phyloP scores from a whole-genome alignment of 2,888 invertebrate species.

The Leptinotarsa tumamoca region DNA sequence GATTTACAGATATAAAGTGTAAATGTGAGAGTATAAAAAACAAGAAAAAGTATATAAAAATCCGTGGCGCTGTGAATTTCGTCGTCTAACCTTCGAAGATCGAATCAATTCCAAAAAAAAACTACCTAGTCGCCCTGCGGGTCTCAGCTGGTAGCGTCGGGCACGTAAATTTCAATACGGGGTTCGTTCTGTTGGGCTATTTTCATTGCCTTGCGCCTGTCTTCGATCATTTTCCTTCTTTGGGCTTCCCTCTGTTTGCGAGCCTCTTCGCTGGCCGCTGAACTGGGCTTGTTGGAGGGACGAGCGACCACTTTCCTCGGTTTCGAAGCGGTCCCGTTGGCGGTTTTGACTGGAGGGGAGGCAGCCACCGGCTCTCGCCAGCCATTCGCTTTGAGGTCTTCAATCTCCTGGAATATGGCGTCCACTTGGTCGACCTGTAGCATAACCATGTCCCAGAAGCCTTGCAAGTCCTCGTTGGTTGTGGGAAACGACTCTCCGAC shows the following conservation, averaged over 20 bases:
- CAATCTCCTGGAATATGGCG: slow-evolving; percentile 79
- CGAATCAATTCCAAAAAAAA: slow-evolving; percentile 25
- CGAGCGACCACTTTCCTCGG: slow-evolving; percentile 43
- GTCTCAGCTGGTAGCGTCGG: slow-evolving; percentile 64
- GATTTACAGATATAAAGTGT: slow-evolving; percentile 36
- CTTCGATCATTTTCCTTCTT: slow-evolving; percentile 84
- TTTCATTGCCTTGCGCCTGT: slow-evolving; percentile 74
- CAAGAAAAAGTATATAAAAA: slow-evolving; percentile 29
- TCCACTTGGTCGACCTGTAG: slow-evolving; percentile 91
- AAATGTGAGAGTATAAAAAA: slow-evolving; percentile 40
- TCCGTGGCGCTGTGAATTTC: slow-evolving; percentile 19
- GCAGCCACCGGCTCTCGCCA: slow-evolving; percentile 71
- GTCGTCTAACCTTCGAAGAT: slow-evolving; percentile 17
- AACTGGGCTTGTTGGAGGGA: slow-evolving; percentile 2
- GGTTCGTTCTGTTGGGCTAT: slow-evolving; percentile 53
- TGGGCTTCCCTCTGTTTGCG: slow-evolving; percentile 74
- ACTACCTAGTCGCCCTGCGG: slow-evolving; percentile 33
- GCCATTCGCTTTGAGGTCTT: slow-evolving; percentile 72
- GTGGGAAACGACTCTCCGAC: slow-evolving; percentile 88
- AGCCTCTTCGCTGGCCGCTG: slow-evolving; percentile 23
- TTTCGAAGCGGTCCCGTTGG: slow-evolving; percentile 38
- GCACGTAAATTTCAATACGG: slow-evolving; percentile 66
- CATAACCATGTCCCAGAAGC: slow-evolving; percentile 98
- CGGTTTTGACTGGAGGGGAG: slow-evolving; percentile 3
- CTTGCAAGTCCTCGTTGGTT: slow-evolving; percentile 89